phyloP scores from a whole-genome alignment of 2,888 invertebrate genomes.

The Emesis russula region DNA sequence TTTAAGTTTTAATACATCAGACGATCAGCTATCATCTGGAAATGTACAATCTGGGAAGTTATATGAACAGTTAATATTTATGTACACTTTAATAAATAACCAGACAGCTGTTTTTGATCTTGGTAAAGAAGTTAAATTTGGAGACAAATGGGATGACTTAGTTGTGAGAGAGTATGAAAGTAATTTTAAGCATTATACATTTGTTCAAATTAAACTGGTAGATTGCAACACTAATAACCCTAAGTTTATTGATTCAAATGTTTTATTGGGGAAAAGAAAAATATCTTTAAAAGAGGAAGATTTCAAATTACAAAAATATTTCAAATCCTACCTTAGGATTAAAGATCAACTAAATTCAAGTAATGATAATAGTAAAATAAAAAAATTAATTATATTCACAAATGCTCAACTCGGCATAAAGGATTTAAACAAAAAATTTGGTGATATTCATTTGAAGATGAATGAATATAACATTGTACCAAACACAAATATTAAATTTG shows the following conservation, averaged over 20 bases:
- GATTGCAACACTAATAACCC: neutral
- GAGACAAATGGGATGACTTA: conserved; percentile 22
- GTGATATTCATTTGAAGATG: neutral
- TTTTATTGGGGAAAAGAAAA: neutral
- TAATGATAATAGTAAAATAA: neutral
- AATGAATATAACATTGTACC: neutral
- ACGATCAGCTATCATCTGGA: neutral
- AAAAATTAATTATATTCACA: neutral
- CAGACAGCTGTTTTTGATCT: neutral
- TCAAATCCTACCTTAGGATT: neutral
- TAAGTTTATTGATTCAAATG: conserved; percentile 5
- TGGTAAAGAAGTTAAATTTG: conserved; percentile 18
- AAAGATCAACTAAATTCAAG: conserved; percentile 1
- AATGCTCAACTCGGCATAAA: neutral
- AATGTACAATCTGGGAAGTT: neutral
- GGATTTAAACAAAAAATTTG: neutral
- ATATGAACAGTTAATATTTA: conserved; percentile 10
- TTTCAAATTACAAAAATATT: conserved; percentile 5
- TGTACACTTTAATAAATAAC: conserved; percentile 19
- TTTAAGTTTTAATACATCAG: neutral
- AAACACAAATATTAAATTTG: neutral
- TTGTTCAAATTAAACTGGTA: conserved; percentile 7
- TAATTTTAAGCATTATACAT: neutral
- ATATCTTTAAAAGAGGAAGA: neutral
- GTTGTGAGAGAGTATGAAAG: neutral